These are phyloP conservation scores for Nemapogon koenigi DNA, from an alignment of 2,888 invertebrate genomes.

Conservation along the genomic window DNA sequence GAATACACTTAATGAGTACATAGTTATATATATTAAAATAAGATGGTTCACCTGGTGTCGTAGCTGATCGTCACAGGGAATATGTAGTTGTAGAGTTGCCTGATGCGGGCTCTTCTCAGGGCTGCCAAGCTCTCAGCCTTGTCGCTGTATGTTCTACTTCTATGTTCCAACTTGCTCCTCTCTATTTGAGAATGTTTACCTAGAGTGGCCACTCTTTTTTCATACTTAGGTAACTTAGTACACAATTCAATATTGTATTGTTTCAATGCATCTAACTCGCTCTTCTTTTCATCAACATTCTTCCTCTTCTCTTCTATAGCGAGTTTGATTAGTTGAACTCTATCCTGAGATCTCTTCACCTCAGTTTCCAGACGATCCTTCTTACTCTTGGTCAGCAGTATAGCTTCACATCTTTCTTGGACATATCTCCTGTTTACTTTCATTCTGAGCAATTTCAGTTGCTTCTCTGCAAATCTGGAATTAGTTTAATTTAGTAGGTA, in stretches of 20 bases:
- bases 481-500: not conserved
- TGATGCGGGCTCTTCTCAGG: conserved; percentile 40
- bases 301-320: conserved; percentile 48
- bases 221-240: conserved; percentile 44
- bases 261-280: conserved; percentile 29
- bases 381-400: conserved; percentile 39
- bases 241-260: conserved; percentile 40
- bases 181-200: conserved; percentile 38
- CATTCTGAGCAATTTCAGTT: conserved; percentile 63
- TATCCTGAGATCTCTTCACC: conserved; percentile 46
- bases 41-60: conserved; percentile 40
- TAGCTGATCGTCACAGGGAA: conserved; percentile 57
- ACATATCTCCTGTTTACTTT: conserved; percentile 64
- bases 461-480: conserved; percentile 69
- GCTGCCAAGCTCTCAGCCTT: conserved; percentile 36
- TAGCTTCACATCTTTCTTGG: conserved; percentile 59
- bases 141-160: conserved; percentile 32
- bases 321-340: conserved; percentile 40
- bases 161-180: conserved; percentile 35
- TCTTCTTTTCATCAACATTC: conserved; percentile 37
- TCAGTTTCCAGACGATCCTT: conserved; percentile 44
- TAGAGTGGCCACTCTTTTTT: conserved; percentile 43
- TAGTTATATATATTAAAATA: no score
- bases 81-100: conserved; percentile 50
- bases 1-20: no score